A percentile compares a stretch with the other conserved stretches of the same genome.
These are phyloP conservation scores for Cephalotes varians DNA, from an alignment of 2,888 invertebrate species.

Conservation along the genomic window DNA sequence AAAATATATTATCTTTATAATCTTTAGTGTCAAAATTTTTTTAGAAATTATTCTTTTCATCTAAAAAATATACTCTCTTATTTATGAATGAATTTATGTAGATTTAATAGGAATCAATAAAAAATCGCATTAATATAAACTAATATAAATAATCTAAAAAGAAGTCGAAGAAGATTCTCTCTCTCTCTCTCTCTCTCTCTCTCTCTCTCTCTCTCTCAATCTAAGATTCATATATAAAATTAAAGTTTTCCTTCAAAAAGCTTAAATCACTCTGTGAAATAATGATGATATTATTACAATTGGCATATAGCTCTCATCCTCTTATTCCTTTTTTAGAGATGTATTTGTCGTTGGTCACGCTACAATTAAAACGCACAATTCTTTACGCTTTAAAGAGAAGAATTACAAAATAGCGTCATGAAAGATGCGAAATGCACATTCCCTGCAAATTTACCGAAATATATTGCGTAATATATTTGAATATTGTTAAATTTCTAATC, in stretches of 20 bases:
- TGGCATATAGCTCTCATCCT: not conserved
- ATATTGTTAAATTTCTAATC: not conserved
- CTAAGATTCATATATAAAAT: not conserved
- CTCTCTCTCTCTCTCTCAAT: no score
- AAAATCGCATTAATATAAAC: not conserved
- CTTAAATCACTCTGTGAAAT: not conserved
- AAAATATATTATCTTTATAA: not conserved
- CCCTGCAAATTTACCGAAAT: not conserved
- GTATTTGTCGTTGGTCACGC: not conserved
- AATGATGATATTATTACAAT: constrained; percentile 8
- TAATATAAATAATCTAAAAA: not conserved
- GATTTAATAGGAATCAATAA: not conserved
- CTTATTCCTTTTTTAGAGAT: not conserved
- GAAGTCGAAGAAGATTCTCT: no score
- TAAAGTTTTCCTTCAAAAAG: not conserved
- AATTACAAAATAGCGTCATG: not conserved
- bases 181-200: no score
- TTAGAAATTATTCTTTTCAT: not conserved
- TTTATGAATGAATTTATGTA: not conserved
- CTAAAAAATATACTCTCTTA: not conserved
- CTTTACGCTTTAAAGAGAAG: not conserved
- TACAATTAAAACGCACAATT: constrained; percentile 5
- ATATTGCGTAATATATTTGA: not conserved
- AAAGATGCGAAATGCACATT: not conserved
- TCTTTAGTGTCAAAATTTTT: not conserved